Base-by-base conservation (phyloP, 2,888 invertebrate species). In the Zele albiditarsus region DNA sequence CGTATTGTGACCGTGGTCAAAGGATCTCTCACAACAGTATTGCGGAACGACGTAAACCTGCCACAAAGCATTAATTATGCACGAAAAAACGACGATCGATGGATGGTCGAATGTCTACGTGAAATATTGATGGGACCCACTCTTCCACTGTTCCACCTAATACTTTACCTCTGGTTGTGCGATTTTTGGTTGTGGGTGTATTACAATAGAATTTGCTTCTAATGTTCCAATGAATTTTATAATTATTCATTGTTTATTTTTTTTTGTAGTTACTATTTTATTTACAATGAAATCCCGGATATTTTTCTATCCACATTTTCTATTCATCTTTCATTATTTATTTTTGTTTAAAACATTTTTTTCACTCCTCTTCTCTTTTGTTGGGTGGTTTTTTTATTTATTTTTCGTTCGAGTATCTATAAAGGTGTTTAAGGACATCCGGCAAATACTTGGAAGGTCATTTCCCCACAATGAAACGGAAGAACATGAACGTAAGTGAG, bases 71-170 rank as follows among this genome's bases (percentile, higher is more conserved):
- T 79, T 76, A 80, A 80, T 80, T 80, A 80, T 80, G 77, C 73
- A 80, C 68, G 70, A 31, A 68, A 81, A 81, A 82, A 79, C 76
- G 80, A 81, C 84, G 87, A 87, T 87, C 87, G 86, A 87, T 85
- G 84, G 75, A 77, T 73, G 78, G 79, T 81, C 85, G 81, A 84
- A 83, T 82, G 82, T 80, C 80, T 80, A 77, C 81, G 79, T 87
- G 80, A 87, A 87, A 87, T 86, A 87, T 87, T 87, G 83, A 87
- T 87, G 67, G 53, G 57, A 82, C 80, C 80, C 75, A 80, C 58
- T 76, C 71, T 77, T 73, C 66, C 75, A 80, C 58, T 76, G 69
- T 77, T 73, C 66, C 73, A 42, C 46, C 33, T 27, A 28, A 27
- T n/a, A 28, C n/a, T 53, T 28, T 67, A 28, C 23, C 28, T 67